phyloP scores from a whole-genome alignment of 2,797 vertebrate genomes.

The Poeciliopsis gracilis region DNA sequence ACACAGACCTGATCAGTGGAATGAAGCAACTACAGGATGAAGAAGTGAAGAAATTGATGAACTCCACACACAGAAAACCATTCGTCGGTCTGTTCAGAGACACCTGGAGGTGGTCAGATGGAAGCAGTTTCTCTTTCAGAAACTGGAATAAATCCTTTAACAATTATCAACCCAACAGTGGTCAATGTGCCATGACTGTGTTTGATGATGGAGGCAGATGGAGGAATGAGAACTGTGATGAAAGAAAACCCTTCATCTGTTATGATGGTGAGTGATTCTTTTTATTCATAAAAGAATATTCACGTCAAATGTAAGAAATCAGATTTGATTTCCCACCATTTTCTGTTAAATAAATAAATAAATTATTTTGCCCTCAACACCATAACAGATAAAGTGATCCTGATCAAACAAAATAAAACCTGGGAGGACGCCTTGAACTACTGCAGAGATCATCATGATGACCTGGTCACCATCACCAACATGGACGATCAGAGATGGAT shows the following conservation, averaged over 20 bases:
- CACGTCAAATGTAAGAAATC: too few species aligned
- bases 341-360: too few species aligned
- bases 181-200: neutral
- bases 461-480: too few species aligned
- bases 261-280: neutral
- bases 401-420: neutral
- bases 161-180: neutral
- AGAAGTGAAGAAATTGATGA: too few species aligned
- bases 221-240: neutral
- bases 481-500: too few species aligned
- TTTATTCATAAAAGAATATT: too few species aligned
- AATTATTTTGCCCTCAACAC: too few species aligned
- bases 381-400: constrained; percentile 13
- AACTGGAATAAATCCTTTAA: neutral
- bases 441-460: neutral
- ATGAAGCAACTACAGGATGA: neutral
- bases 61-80: neutral
- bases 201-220: neutral
- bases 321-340: too few species aligned
- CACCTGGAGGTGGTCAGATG: neutral
- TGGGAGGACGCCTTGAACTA: constrained; percentile 18
- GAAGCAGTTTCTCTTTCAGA: neutral
- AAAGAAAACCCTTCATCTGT: neutral
- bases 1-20: too few species aligned
- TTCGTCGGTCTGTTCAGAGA: constrained; percentile 8